These are phyloP conservation scores for Zoanthus gigantus DNA, from an alignment of 92 coral and sea anemone genomes.

Conservation along the genomic window DNA sequence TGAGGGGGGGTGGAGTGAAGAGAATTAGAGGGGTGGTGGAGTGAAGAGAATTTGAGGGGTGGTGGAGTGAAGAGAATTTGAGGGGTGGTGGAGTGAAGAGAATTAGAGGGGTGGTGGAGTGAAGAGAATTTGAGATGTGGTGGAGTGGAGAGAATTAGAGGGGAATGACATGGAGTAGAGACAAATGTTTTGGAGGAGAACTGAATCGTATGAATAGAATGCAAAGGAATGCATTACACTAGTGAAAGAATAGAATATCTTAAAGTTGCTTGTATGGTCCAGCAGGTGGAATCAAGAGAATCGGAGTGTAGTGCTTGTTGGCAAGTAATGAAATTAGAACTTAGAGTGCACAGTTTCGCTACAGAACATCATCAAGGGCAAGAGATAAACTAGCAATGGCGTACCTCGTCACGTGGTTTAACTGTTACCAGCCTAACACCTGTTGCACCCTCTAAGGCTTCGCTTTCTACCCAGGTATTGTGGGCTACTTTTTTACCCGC, in stretches of 20 bases:
- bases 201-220: no score
- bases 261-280: no score
- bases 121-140: background rate
- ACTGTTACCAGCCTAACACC: conserved; percentile 85
- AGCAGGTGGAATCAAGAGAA: no score
- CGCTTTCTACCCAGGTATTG: conserved; percentile 41
- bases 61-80: background rate
- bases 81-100: background rate
- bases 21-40: background rate
- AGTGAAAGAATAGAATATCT: no score
- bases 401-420: conserved; percentile 78
- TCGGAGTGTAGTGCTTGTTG: no score
- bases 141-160: background rate
- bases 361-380: background rate
- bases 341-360: no score
- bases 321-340: no score
- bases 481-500: conserved; percentile 24
- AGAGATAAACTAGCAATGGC: no score
- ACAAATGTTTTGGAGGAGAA: no score
- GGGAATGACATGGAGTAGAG: background rate
- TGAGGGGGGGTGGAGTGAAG: background rate
- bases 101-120: background rate
- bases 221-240: no score
- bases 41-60: background rate
- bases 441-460: conserved; percentile 27